Base-by-base conservation (phyloP, 2,113 vertebrate species). In the Chlamydotis undulata region DNA sequence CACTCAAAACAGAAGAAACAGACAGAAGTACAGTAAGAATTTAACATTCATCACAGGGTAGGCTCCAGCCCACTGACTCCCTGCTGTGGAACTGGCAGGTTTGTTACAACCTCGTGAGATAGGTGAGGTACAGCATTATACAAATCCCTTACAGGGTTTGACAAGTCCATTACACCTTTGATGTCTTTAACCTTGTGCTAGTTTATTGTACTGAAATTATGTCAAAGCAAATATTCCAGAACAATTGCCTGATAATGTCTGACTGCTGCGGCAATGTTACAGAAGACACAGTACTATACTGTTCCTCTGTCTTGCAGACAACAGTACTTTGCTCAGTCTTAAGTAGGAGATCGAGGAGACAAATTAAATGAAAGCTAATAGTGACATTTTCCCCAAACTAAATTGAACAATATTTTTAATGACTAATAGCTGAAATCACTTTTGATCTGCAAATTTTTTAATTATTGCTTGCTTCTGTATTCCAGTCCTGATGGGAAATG, bases 141-240 rank as follows among this genome's bases (percentile, higher is more conserved):
- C 61, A 71, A 79, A 82, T 70, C 89, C 79, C 57, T 94, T 73
- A 93, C n/a, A 57, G 91, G 59, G 26, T 94, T 95, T 96, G 84
- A 97, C 87, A 96, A 95, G 89, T 87, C 73, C 69, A 79, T 95
- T 93, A 91, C 91, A 90, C 63, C 76, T 95, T 39, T 81, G 79
- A 94, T 90, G 83, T 29, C 73, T 97, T 96, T 95, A 94, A 94
- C 91, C 84, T 96, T 92, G 89, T 65, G 57, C 61, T 78, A 71
- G 83, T 87, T 94, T 69, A 84, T 82, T 93, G 80, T 73, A 57
- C 92, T 84, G 94, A 95, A 92, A 69, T 92, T 89, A 75, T 1
- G 80, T 83, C 83, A 90, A 87, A 81, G 65, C 53, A 94, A 83
- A 96, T 94, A 96, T 84, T 87, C 65, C 70, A 64, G 77, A 89